Base-by-base conservation (phyloP, 2,888 invertebrate species). In the Nycteola revayana region DNA sequence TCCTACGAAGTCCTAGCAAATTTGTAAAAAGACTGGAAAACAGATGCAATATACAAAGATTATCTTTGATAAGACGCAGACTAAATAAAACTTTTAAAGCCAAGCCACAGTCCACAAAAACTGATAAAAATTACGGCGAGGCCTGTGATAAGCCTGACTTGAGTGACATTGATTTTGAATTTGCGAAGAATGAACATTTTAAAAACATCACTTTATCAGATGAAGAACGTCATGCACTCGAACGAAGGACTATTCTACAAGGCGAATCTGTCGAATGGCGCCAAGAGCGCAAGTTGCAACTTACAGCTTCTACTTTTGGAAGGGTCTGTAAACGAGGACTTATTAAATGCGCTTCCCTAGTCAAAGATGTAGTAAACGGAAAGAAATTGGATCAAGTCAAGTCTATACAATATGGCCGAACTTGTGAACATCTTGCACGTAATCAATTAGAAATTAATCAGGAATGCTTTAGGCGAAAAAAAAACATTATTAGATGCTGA, bases 131-230 rank as follows among this genome's bases (percentile, higher is more conserved):
- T 2, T 27, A 27, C 9, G 17, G 27, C 25, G 21, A 29, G 5
- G 20, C n/a, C 21, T 30, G 35, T 17, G 20, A 36, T 29, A 36
- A 36, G 9, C 35, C 35, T 10, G 35, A 36, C 9, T 8, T 30
- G n/a, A 9, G 18, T 4, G 5, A 28, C 9, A n/a, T 9, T 28
- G 28, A 28, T n/a, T 18, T 9, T 28, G 9, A 28, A 18, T 28
- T 28, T 25, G 25, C 25, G 20, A 9, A 29, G 29, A 20, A 25
- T 3, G 35, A 30, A 30, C 18, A 11, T 14, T n/a, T n/a, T n/a
- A n/a, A n/a, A n/a, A n/a, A n/a, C n/a, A n/a, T n/a, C n/a, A n/a
- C n/a, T n/a, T n/a, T n/a, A n/a, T n/a, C n/a, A n/a, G n/a, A n/a
- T n/a, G n/a, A n/a, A n/a, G n/a, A n/a, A n/a, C n/a, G n/a, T n/a